phyloP scores from a whole-genome alignment of 1,140 invertebrate species.

The Atta colombica region DNA sequence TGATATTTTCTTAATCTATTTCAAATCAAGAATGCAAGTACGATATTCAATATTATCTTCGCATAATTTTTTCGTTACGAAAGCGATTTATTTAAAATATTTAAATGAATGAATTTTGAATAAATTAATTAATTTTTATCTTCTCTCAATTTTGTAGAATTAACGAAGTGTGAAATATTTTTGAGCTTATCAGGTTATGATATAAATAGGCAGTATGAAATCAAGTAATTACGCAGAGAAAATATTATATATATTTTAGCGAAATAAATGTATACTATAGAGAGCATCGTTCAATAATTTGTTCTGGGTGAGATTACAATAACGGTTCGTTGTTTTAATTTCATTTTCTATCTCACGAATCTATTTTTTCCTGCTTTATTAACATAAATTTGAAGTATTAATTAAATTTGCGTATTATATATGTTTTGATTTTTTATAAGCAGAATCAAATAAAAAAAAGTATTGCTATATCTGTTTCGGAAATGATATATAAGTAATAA shows the following conservation, averaged over 20 bases:
- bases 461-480: not conserved
- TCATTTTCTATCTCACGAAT: not conserved
- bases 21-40: constrained; percentile 11
- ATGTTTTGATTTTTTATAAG: not conserved
- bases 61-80: not conserved
- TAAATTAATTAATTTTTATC: constrained; percentile 6
- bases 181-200: not conserved
- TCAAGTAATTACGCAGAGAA: constrained; percentile 12
- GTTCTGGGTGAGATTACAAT: not conserved
- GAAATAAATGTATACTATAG: not conserved
- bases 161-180: constrained; percentile 3
- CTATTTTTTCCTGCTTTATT: not conserved
- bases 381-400: not conserved
- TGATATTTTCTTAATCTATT: not conserved
- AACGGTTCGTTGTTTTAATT: not conserved
- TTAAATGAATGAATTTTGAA: not conserved
- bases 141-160: constrained; percentile 1
- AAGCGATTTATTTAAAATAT: not conserved
- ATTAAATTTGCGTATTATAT: not conserved
- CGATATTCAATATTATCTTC: not conserved
- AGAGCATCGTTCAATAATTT: not conserved
- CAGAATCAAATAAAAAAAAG: not conserved
- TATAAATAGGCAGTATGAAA: not conserved
- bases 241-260: constrained; percentile 15
- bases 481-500: not conserved